Base-by-base conservation (phyloP, 2,888 invertebrate species). In the Diarsia brunnea region DNA sequence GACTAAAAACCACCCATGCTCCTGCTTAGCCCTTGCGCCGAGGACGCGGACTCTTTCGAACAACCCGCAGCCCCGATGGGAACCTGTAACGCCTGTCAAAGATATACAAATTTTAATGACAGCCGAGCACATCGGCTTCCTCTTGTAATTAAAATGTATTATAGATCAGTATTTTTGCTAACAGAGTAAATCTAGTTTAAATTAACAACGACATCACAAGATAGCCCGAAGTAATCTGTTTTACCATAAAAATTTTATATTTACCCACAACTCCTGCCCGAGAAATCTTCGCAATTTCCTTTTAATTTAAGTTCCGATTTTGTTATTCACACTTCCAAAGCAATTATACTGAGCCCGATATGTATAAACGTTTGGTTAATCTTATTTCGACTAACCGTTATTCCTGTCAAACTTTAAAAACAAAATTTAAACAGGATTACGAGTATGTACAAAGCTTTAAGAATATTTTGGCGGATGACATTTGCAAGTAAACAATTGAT, bases 201-300 rank as follows among this genome's bases (percentile, higher is more conserved):
- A 51, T 27, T 2, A 38, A 58, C 19, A 31, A 71, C 7, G 51
- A 49, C 21, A 45, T 79, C 12, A 11, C 19, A 19, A 27, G 14
- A 79, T n/a, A 71, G 51, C 47, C 38, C 27, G 51, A n/a, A 63
- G 61, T 1, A 47, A 43, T 43, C 7, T 47, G 21, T 31, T 55
- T 31, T 10, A 31, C 4, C 61, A 0, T 53, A 38, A 19, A 19
- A 2, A 53, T 72, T 69, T 14, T 31, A 24, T 58, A 27, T 27
- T 14, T 49, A 11, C 21, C 51, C 31, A 38, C 27, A 79, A 79
- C 4, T 55, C 43, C 47, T 61, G 11, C 0, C 0, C 16, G 27
- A 72, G 19, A 53, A 12, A 8, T 49, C 38, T 55, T 43, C 47
- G 63, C 47, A 77, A 79, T 79, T 77, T 77, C 73, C 61, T 73